Evolutionary conservation across 2,113 vertebrate genomes (phyloP).

Genomic region (Tapirus terrestris): DNA sequence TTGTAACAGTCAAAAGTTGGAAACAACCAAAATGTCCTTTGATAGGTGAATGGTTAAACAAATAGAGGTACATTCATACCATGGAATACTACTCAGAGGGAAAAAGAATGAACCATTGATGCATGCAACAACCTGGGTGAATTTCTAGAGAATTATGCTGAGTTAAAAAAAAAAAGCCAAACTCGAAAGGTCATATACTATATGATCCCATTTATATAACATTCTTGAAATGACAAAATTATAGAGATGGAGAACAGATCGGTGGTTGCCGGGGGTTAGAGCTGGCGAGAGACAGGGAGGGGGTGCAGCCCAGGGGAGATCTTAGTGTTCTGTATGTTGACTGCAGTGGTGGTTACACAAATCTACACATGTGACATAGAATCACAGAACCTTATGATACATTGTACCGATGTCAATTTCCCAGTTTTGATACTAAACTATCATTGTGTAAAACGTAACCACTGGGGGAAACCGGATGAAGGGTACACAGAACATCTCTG

Average conservation of each 20-base stretch:
- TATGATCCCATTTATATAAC: neutral
- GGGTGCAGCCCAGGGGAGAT: fast-evolving
- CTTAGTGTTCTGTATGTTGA: neutral
- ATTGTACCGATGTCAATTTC: fast-evolving
- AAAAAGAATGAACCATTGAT: fast-evolving
- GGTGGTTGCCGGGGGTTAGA: neutral
- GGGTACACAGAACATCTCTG: neutral
- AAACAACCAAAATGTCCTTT: neutral
- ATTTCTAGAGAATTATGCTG: neutral
- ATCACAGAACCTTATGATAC: neutral
- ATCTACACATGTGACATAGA: neutral
- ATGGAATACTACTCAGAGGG: fast-evolving
- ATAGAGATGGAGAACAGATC: neutral
- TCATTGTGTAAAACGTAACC: fast-evolving
- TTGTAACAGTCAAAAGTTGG: neutral
- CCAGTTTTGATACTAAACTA: neutral
- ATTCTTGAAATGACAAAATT: neutral
- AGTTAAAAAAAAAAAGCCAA: neutral
- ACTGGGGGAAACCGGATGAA: neutral
- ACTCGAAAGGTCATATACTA: neutral
- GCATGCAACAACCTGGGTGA: fast-evolving
- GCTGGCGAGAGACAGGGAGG: too few relatives aligned
- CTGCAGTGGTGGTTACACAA: fast-evolving
- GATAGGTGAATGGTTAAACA: fast-evolving
- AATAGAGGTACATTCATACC: fast-evolving